Evolutionary conservation across 2,888 invertebrate species (phyloP), one percentile per base, ranked within the genome.

Genomic region (Torymus texanus): DNA sequence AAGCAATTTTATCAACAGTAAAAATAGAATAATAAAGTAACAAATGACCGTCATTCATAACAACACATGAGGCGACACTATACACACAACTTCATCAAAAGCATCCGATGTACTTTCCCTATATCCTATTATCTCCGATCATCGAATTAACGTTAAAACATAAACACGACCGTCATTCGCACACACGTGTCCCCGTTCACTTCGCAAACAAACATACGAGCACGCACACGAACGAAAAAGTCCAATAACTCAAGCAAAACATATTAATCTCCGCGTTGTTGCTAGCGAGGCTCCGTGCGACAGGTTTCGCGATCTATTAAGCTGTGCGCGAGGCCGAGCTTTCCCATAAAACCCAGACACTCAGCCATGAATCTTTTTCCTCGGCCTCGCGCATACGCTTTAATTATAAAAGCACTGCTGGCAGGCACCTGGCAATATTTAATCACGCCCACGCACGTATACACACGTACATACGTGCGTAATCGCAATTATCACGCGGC

Each of bases 401-500:
- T 61, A 73, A 41, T 41, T 41, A 55, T 29, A 21, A 50, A 14
- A 13, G 13, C 51, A n/a, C 50, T 16, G 62, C 41, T 5, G 5
- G 29, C 29, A 29, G 4, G 5, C 29, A 3, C 29, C 2, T 29
- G 29, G 29, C 29, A 29, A 67, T 41, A 75, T 75, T 65, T 74
- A 75, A 51, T 65, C 62, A 18, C 2, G 18, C 58, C n/a, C n/a
- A n/a, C n/a, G n/a, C n/a, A n/a, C n/a, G 50, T 41, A 65, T 50
- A 55, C 58, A 18, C 2, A 4, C 29, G 29, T 29, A 29, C 4
- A 29, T 29, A 29, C 29, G 29, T 29, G 29, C 63, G 55, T 78
- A 67, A 72, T 78, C 59, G 66, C 59, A 72, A 78, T 72, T 58
- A 78, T 66, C 41, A 29, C 29, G 29, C 29, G 29, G 29, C 2